Evolutionary conservation across 2,113 vertebrate genomes (phyloP).

Genomic region (Oncorhynchus mykiss): DNA sequence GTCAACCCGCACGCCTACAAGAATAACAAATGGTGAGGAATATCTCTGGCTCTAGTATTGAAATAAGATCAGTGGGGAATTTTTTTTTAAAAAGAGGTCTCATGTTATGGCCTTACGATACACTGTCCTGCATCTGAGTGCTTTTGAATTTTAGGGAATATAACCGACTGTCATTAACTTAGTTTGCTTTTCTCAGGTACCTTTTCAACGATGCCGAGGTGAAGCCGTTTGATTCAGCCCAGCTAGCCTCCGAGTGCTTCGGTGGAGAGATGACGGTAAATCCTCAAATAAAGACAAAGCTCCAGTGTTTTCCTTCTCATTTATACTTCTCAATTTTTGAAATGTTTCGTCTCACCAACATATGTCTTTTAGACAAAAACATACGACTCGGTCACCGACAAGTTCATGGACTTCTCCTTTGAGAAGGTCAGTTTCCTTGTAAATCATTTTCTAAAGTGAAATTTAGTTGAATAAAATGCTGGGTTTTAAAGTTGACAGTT

Average conservation of each 20-base stretch:
- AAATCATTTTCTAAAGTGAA: neutral
- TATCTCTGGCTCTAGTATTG: too few relatives aligned
- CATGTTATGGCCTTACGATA: too few relatives aligned
- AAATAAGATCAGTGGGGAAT: too few relatives aligned
- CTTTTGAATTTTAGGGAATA: neutral
- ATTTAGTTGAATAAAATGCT: neutral
- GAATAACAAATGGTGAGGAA: constrained; percentile 94
- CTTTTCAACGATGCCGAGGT: constrained; percentile 99
- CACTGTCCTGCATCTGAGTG: too few relatives aligned
- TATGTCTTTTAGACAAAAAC: constrained; percentile 88
- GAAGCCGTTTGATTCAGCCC: constrained; percentile 96
- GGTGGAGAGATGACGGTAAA: constrained; percentile 98
- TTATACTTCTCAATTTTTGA: too few relatives aligned
- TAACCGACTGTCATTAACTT: neutral
- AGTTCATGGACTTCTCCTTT: constrained; percentile 99
- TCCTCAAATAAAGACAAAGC: too few relatives aligned
- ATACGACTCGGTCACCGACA: constrained; percentile 98
- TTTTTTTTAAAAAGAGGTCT: too few relatives aligned
- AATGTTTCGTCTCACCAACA: neutral
- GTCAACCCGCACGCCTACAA: constrained; percentile 95
- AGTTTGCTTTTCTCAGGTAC: constrained; percentile 77
- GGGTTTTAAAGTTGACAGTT: neutral
- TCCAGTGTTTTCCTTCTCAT: too few relatives aligned
- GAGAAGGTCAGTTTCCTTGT: constrained; percentile 85
- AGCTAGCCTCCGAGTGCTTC: constrained; percentile 96